These are phyloP conservation scores for Pocota personata DNA, from an alignment of 2,888 invertebrate species.

Conservation along the genomic window DNA sequence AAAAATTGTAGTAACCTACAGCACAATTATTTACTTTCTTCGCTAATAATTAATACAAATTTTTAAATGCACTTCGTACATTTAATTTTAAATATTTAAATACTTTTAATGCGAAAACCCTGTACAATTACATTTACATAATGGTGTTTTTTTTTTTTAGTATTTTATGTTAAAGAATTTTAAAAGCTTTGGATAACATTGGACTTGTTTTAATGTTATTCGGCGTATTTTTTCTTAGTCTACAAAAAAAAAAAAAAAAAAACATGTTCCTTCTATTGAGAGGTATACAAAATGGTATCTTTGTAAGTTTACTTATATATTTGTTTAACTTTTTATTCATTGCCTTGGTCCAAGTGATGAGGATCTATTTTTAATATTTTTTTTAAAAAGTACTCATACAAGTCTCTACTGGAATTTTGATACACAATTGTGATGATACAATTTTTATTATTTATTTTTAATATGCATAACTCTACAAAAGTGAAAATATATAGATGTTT, in stretches of 20 bases:
- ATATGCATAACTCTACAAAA: conserved; percentile 3
- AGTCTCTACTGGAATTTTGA: conserved; percentile 4
- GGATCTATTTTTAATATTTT: conserved; percentile 4
- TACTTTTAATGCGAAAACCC: conserved; percentile 30
- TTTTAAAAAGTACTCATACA: background rate
- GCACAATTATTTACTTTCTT: conserved; percentile 10
- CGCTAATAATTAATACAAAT: background rate
- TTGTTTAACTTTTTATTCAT: conserved; percentile 21
- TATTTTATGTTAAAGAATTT: background rate
- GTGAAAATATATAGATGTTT: conserved; percentile 4
- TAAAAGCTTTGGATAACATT: conserved; percentile 5
- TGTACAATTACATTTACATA: conserved; percentile 12
- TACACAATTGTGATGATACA: background rate
- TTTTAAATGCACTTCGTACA: background rate
- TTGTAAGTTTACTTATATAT: background rate
- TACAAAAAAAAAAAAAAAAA: too few relatives aligned
- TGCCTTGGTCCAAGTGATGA: conserved; percentile 30
- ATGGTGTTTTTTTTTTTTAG: background rate
- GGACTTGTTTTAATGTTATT: background rate
- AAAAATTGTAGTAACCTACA: conserved; percentile 25
- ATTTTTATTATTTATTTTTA: background rate
- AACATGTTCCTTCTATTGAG: background rate
- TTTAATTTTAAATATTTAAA: background rate
- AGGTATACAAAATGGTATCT: conserved; percentile 18
- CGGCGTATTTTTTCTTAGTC: background rate